phyloP scores from a whole-genome alignment of 2,888 invertebrate genomes.

The Tetragonisca angustula region DNA sequence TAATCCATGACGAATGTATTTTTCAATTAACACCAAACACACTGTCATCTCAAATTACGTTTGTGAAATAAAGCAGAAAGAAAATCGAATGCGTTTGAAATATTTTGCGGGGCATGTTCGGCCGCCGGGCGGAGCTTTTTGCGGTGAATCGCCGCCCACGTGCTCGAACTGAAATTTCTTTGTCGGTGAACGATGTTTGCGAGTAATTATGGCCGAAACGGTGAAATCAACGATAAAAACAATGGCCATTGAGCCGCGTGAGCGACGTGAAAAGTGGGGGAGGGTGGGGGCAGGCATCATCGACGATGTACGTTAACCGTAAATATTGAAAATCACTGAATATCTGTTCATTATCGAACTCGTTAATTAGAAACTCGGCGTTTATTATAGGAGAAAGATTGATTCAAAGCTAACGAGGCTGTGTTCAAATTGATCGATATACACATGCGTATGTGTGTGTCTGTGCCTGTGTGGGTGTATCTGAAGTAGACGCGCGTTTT shows the following conservation, averaged over 20 bases:
- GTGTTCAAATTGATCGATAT: constrained; percentile 33
- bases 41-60: background rate
- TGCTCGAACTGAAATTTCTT: background rate
- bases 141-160: too few species aligned
- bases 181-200: background rate
- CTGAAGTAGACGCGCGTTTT: background rate
- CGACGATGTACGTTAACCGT: constrained; percentile 21
- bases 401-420: constrained; percentile 45
- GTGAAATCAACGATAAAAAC: constrained; percentile 19
- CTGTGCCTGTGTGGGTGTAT: background rate
- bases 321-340: constrained; percentile 40
- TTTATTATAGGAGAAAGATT: constrained; percentile 55
- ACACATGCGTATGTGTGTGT: accelerated
- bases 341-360: constrained; percentile 31
- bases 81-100: too few species aligned
- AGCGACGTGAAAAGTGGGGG: background rate
- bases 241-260: background rate
- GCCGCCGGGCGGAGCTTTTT: background rate
- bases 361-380: constrained; percentile 50
- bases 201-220: constrained; percentile 4
- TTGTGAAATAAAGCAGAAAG: too few species aligned
- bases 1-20: too few species aligned
- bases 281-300: background rate
- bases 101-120: background rate
- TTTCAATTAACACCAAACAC: too few species aligned